Evolutionary conservation across 1,140 invertebrate genomes (phyloP).

Genomic region (Oryctes rhinoceros): DNA sequence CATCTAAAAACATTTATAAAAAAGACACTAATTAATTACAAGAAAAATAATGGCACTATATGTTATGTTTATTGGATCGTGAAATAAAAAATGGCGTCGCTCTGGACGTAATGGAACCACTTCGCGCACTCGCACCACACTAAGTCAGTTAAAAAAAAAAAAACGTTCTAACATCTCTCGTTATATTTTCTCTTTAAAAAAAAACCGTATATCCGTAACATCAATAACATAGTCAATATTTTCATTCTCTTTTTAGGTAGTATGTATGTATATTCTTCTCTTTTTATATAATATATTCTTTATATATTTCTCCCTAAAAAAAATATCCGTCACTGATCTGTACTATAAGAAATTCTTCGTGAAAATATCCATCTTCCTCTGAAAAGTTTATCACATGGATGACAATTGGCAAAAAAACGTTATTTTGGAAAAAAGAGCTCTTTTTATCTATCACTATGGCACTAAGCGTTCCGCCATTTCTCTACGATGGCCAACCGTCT

Average conservation of each 20-base stretch:
- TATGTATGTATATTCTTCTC: background rate
- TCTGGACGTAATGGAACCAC: slow-evolving; percentile 45
- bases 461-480: slow-evolving; percentile 52
- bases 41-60: slow-evolving; percentile 61
- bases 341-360: slow-evolving; percentile 22
- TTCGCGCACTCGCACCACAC: slow-evolving; percentile 24
- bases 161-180: background rate
- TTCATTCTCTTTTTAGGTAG: background rate
- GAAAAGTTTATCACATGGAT: slow-evolving; percentile 61
- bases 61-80: slow-evolving; percentile 53
- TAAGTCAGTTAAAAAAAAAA: slow-evolving; percentile 3
- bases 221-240: background rate
- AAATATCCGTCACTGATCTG: slow-evolving; percentile 19
- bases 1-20: slow-evolving; percentile 61
- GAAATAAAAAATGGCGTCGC: slow-evolving; percentile 11
- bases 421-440: slow-evolving; percentile 47
- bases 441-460: slow-evolving; percentile 57
- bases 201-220: background rate
- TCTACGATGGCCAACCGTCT: slow-evolving; percentile 87
- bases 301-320: slow-evolving; percentile 27
- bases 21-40: slow-evolving; percentile 58
- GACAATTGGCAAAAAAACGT: slow-evolving; percentile 58
- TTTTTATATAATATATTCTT: slow-evolving; percentile 8
- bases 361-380: slow-evolving; percentile 41
- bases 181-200: background rate